phyloP scores from a whole-genome alignment of 1,140 invertebrate genomes.

The Leptonema lineaticorne region DNA sequence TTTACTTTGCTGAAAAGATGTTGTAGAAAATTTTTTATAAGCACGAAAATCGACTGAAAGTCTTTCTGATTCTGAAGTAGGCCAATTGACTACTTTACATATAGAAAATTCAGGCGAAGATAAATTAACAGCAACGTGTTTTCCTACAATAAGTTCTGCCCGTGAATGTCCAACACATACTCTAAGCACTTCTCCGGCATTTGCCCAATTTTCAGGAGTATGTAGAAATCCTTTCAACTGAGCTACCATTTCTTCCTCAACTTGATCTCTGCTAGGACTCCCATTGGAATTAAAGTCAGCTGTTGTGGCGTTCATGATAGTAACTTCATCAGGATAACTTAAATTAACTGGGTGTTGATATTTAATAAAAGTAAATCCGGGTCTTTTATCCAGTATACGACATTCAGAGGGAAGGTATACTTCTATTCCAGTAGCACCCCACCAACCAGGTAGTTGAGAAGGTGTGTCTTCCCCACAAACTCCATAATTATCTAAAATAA shows the following conservation, averaged over 20 bases:
- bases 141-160: conserved; percentile 59
- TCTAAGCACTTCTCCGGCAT: conserved; percentile 65
- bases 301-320: conserved; percentile 81
- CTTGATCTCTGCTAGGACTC: conserved; percentile 62
- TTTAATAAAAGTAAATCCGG: conserved; percentile 85
- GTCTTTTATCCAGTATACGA: conserved; percentile 74
- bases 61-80: conserved; percentile 55
- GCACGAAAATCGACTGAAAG: conserved; percentile 74
- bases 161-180: conserved; percentile 72
- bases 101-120: conserved; percentile 66
- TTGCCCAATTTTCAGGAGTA: conserved; percentile 70
- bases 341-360: conserved; percentile 84
- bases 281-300: conserved; percentile 72
- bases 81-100: conserved; percentile 63
- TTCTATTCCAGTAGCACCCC: conserved; percentile 81
- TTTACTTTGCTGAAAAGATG: conserved; percentile 66
- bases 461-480: conserved; percentile 80
- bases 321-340: conserved; percentile 81
- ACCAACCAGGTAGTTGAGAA: conserved; percentile 82
- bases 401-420: conserved; percentile 77
- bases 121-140: conserved; percentile 64
- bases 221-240: conserved; percentile 77
- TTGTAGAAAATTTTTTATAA: conserved; percentile 56
- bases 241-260: conserved; percentile 72
- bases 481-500: conserved; percentile 68